Base-by-base conservation (phyloP, 2,797 vertebrate species). In the Heterohyrax brucei region DNA sequence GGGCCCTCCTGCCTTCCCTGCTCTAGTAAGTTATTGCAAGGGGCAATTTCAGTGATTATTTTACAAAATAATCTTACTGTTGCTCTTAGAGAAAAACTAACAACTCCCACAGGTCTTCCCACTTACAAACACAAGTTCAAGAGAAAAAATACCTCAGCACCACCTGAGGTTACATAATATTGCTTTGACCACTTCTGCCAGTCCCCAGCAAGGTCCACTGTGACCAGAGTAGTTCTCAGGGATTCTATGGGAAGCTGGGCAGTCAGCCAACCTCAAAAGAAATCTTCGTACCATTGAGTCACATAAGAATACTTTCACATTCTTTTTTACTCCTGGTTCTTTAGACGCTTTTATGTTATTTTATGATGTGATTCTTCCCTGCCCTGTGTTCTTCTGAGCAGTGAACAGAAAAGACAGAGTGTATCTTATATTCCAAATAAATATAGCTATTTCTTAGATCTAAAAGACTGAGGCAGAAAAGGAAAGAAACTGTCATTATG, bases 371-470 rank as follows among this genome's bases (percentile, higher is more conserved):
- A 89, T 24, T 93, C 91, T 95, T 95, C 50, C 70, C 46, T 73
- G 10, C 50, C 84, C 18, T 77, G 6, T 93, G 14, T 50, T 89
- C 94, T 72, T 80, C 88, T 87, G 59, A 90, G 46, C 82, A 96
- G 33, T 14, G 10, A 8, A 83, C 26, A 96, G 46, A 59, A 97
- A 93, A 94, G 85, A 76, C 0, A 10, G 13, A 78, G 61, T 39
- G 28, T 83, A 14, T 80, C 24, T 21, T 48, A 64, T 85, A 88
- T 39, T 75, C 80, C 80, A 96, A 96, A 88, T 86, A 95, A 96
- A 96, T 44, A 75, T 0, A 21, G 64, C 44, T 28, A 59, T 26
- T 56, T 10, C 62, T 96, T 83, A 56, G 24, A 26, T 89, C 46
- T 91, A 82, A 85, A 93, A 93, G 85, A 84, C 48, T 44, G 14